phyloP scores from a whole-genome alignment of 1,140 invertebrate genomes.

The Battus philenor region DNA sequence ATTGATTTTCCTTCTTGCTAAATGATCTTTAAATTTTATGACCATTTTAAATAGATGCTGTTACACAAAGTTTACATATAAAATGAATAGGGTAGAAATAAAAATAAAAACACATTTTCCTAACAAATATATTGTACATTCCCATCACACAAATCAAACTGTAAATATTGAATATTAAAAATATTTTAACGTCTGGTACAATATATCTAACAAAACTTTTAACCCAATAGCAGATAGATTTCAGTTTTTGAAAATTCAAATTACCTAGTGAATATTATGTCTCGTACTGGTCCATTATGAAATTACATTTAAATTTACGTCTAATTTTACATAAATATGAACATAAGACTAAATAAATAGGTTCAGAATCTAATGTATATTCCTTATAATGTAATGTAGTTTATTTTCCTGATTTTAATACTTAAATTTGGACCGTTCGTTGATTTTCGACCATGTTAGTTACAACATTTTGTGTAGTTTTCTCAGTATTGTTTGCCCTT shows the following conservation, averaged over 20 bases:
- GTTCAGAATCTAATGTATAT: too few relatives aligned
- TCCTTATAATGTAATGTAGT: too few relatives aligned
- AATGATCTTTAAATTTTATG: too few relatives aligned
- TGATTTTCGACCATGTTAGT: conserved; percentile 55
- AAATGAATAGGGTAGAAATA: too few relatives aligned
- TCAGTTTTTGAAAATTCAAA: not conserved
- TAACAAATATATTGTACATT: not conserved
- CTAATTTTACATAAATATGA: too few relatives aligned
- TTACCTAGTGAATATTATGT: conserved; percentile 48
- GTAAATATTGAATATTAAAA: not conserved
- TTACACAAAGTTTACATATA: too few relatives aligned
- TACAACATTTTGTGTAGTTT: conserved; percentile 35
- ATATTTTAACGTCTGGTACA: not conserved
- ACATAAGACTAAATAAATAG: conserved; percentile 14
- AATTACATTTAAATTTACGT: too few relatives aligned
- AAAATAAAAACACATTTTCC: too few relatives aligned
- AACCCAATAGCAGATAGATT: not conserved
- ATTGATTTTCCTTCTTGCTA: too few relatives aligned
- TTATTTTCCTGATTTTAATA: too few relatives aligned
- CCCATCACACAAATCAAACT: conserved; percentile 9
- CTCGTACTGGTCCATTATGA: conserved; percentile 65
- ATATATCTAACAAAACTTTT: not conserved
- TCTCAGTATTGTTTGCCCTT: conserved; percentile 25
- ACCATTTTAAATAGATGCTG: too few relatives aligned
- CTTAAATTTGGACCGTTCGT: conserved; percentile 35